Base-by-base conservation (phyloP, 1,140 invertebrate species). In the Geopemphigus sp. region DNA sequence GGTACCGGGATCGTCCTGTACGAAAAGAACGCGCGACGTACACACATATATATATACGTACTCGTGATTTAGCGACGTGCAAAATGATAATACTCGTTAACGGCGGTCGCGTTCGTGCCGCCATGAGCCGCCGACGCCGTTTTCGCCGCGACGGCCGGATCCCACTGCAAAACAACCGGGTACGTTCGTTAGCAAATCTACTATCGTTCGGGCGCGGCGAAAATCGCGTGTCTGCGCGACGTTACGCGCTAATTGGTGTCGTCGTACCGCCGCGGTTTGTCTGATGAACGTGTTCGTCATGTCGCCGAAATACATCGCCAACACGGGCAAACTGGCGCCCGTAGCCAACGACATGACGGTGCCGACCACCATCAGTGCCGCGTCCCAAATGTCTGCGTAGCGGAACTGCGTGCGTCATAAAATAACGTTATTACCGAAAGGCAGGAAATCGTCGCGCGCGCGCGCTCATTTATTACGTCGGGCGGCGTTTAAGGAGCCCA, bases 221-320 rank as follows among this genome's bases (percentile, higher is more conserved):
- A 45, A 45, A 45, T 5, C 11, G 11, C 5, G 39, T 11, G 39
- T 45, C 5, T 45, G 39, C n/a, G 39, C 39, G 39, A 5, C 39
- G 5, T 45, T 11, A 45, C 11, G 11, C 11, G 39, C 39, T 5
- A 5, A 45, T 5, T 45, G 11, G 39, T 45, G 5, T 45, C 39
- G 11, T 5, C 11, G 11, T 81, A 82, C 68, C 61, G 24, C 19
- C 8, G 32, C 22, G 63, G 61, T 45, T 57, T 81, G 72, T 47
- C 29, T 64, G 39, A 82, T 74, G 76, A 83, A 83, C 1, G 80
- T 81, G 47, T 83, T 82, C 29, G 91, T 88, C 76, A 93, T 86
- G 73, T 88, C 86, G 5, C 91, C 90, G 83, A 92, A 92, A 22
- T 93, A 86, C 14, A 91, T 84, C 57, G 90, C 91, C 83, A 93